These are phyloP conservation scores for Patagioenas fasciata DNA, from an alignment of 2,113 vertebrate genomes.

Conservation along the genomic window DNA sequence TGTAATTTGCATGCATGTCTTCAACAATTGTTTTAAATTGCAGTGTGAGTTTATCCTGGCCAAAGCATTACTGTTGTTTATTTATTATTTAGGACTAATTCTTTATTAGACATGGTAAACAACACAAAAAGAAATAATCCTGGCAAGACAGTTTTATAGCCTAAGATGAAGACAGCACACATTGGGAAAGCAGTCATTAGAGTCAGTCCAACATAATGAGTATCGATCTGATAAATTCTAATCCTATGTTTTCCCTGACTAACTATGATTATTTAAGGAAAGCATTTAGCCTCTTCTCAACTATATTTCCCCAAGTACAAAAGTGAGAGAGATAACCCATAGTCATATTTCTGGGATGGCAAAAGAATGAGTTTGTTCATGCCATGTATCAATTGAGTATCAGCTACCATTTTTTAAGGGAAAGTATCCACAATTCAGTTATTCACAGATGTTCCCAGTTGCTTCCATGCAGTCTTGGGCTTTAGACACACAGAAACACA, in stretches of 20 bases:
- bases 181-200: not conserved
- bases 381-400: not conserved
- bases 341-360: not conserved
- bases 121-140: not conserved
- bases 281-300: not conserved
- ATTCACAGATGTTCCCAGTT: not conserved
- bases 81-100: not conserved
- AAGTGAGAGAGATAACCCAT: not conserved
- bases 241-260: not conserved
- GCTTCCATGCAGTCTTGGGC: not conserved
- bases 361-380: not conserved
- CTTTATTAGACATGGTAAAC: not conserved
- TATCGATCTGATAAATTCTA: not conserved
- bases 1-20: not conserved
- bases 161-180: not conserved
- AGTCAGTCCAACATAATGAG: not conserved
- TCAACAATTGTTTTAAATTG: not conserved
- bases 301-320: not conserved
- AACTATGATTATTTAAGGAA: constrained; percentile 9
- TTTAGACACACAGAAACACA: not conserved
- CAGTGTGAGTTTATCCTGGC: not conserved
- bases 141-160: not conserved
- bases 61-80: not conserved
- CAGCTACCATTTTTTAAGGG: not conserved
- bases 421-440: not conserved